Evolutionary conservation across 1,140 invertebrate species (phyloP), one percentile per base, ranked within the genome.

Genomic region (Drosophila bocki): DNA sequence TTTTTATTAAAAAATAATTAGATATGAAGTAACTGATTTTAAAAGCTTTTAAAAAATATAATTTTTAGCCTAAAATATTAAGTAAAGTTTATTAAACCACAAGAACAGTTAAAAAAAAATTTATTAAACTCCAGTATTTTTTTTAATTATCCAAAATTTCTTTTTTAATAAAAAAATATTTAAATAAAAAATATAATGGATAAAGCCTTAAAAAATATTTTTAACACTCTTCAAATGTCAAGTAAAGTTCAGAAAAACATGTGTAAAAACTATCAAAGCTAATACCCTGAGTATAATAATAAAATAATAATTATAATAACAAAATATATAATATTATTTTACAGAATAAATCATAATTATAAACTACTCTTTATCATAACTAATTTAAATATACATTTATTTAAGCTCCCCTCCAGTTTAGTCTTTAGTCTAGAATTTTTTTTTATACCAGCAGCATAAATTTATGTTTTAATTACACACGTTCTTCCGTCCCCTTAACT

Each of bases 401-500:
- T 29, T 6, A 5, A 29, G 26, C 6, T 29, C 5, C 26, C 26
- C 26, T 29, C 5, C 26, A 29, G 0, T 47, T 26, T 8, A 47
- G 19, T 12, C 22, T 19, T 47, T 47, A 4, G 29, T 7, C 51
- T 35, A 54, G 19, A 54, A 54, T 6, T 37, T 53, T 51, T 29
- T 29, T 29, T 1, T 6, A 11, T 7, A 15, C 13, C 3, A 7
- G n/a, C 50, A 8, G 17, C 32, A 19, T 53, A 35, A 33, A 35
- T 37, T 13, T 9, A 11, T 26, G 15, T 7, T 39, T 56, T 56
- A 56, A 56, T 56, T 56, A 26, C 51, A 54, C 33, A 9, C 54
- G n/a, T 22, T 22, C 22, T 1, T 50, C 9, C 15, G 48, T 50
- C 4, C 48, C n/a, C n/a, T 7, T 2, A 19, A 54, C 84, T 68